Percentiles rank a stretch among this genome's conserved stretches.
phyloP scores from a whole-genome alignment of 2,797 vertebrate genomes.

The Melanotaenia nigrans region DNA sequence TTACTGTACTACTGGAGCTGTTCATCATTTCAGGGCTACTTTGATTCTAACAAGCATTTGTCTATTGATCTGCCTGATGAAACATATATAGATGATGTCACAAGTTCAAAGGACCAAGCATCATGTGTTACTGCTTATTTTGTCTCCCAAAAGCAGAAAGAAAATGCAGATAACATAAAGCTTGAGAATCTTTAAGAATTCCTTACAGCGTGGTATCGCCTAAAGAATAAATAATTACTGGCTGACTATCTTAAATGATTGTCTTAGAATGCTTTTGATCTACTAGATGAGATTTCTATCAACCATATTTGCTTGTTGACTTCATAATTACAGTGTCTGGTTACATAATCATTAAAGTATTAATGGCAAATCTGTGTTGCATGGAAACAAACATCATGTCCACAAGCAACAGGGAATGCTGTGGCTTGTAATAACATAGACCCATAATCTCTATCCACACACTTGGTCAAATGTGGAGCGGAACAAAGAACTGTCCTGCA shows the following conservation, averaged over 20 bases:
- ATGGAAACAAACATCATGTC: background rate
- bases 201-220: background rate
- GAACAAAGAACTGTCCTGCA: background rate
- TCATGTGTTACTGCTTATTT: background rate
- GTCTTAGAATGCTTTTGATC: background rate
- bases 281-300: background rate
- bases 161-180: background rate
- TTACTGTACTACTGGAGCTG: too few relatives aligned
- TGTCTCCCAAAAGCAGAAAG: background rate
- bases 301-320: slow-evolving; percentile 2
- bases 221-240: background rate
- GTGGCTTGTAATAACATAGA: slow-evolving; percentile 1
- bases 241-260: background rate
- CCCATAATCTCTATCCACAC: background rate
- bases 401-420: background rate
- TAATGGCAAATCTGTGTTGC: slow-evolving; percentile 9
- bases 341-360: slow-evolving; percentile 13
- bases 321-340: slow-evolving; percentile 5
- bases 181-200: background rate
- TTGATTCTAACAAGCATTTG: too few relatives aligned
- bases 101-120: background rate
- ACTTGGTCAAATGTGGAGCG: background rate
- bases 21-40: too few relatives aligned
- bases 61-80: too few relatives aligned
- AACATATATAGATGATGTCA: too few relatives aligned